These are phyloP conservation scores for Percopsis transmontana DNA, from an alignment of 2,113 vertebrate genomes.

Conservation along the genomic window DNA sequence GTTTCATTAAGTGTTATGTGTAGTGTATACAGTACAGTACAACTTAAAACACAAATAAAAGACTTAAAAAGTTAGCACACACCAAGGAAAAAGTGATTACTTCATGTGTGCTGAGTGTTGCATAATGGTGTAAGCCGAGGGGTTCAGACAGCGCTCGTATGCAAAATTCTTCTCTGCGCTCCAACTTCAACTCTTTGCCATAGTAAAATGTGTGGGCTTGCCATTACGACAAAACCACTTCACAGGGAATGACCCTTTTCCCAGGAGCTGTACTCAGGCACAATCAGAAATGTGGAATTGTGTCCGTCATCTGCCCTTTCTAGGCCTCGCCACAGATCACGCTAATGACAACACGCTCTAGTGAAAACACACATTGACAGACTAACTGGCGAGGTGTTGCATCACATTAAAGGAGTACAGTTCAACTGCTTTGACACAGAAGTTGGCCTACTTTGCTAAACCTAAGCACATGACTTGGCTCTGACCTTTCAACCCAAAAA, in stretches of 20 bases:
- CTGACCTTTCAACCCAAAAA: constrained; percentile 40
- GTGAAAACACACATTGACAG: constrained; percentile 41
- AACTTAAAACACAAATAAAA: constrained; percentile 21
- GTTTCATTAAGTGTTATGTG: background rate
- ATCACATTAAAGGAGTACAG: constrained; percentile 33
- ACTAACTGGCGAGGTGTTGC: constrained; percentile 33
- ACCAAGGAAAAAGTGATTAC: constrained; percentile 21
- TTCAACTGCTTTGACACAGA: constrained; percentile 47
- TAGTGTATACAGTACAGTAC: background rate
- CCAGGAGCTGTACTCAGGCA: background rate
- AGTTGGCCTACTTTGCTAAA: constrained; percentile 47
- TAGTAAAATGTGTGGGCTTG: constrained; percentile 27
- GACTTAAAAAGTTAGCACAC: constrained; percentile 17
- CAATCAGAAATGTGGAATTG: background rate
- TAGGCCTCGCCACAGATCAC: constrained; percentile 13
- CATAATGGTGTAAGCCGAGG: constrained; percentile 48
- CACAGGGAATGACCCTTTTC: background rate
- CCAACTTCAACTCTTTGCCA: constrained; percentile 53
- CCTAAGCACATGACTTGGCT: constrained; percentile 36
- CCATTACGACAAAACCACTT: constrained; percentile 27
- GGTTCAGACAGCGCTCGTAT: constrained; percentile 50
- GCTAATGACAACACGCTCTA: constrained; percentile 10
- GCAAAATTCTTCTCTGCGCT: constrained; percentile 53
- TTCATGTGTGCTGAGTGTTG: constrained; percentile 43
- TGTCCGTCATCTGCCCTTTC: constrained; percentile 1